Base-by-base conservation (phyloP, 1,140 invertebrate genomes). In the Aphaenogaster floridana region DNA sequence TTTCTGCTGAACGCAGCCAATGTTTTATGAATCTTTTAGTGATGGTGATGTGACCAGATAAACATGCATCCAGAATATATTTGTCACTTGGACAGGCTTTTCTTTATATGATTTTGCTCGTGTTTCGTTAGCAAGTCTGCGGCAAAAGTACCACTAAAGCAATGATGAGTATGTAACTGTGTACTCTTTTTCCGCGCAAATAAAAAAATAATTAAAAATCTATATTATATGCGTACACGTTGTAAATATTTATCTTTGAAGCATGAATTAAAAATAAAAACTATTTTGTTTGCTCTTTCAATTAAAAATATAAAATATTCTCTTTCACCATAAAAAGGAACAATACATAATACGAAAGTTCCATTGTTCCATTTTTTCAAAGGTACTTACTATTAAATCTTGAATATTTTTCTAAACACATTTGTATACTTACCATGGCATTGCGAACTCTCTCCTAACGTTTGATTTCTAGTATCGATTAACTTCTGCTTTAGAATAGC, bases 401-500 rank as follows among this genome's bases (percentile, higher is more conserved):
- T 64, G 15, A 17, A 64, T 17, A 3, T 64, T 71, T 72, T 8
- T n/a, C 6, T 39, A 77, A 28, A 59, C 17, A 34, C 11, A 6
- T 1, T 63, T 3, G 0, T 63, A 42, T 11, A 86, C 52, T 63
- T 64, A 91, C 87, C 80, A 72, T 87, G 42, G 63, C 63, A 86
- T 50, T 89, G 81, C 8, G 81, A 79, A 71, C 72, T 80, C 42
- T 92, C 91, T 80, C 89, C 93, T 87, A 92, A 89, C 89, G 93
- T 94, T 6, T 93, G 93, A 92, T 92, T 95, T 88, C 96, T 96
- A 86, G 96, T 96, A 92, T 97, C 96, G 9, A 96, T 96, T n/a
- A 97, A 92, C 59, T 97, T 96, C 93, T 97, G 96, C 91, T 96
- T 97, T 3, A 97, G 94, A 72, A 96, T 96, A 48, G 96, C 96